Evolutionary conservation across 1,140 invertebrate genomes (phyloP).

Genomic region (Drosophila tani): DNA sequence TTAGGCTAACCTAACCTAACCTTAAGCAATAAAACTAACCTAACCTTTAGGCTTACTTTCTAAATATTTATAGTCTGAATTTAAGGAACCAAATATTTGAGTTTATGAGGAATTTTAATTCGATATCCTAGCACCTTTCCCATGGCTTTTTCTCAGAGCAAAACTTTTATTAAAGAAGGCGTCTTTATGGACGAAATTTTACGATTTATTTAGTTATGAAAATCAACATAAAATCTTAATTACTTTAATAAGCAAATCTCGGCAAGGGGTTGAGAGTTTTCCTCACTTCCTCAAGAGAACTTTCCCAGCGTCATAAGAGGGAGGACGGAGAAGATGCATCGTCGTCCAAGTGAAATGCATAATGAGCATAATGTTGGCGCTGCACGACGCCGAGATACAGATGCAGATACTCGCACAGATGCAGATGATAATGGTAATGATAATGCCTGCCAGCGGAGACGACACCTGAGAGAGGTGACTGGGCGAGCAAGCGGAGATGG

Average conservation of each 20-base stretch:
- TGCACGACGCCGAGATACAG: conserved; percentile 48
- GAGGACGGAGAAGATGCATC: conserved; percentile 19
- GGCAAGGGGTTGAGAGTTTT: background rate
- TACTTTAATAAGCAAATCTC: conserved; percentile 26
- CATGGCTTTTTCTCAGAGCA: background rate
- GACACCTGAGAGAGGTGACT: conserved; percentile 54
- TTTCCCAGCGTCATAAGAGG: conserved; percentile 50
- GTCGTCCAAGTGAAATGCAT: conserved; percentile 65
- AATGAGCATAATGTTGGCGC: conserved; percentile 74
- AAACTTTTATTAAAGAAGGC: background rate
- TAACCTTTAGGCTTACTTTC: no score
- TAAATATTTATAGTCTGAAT: background rate
- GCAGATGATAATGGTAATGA: conserved; percentile 66
- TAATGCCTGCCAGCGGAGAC: conserved; percentile 49
- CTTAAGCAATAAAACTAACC: no score
- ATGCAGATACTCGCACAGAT: conserved; percentile 16
- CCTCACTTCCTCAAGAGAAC: conserved; percentile 44
- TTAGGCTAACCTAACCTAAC: no score
- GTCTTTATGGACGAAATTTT: conserved; percentile 1
- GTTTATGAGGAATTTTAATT: background rate
- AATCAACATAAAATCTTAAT: conserved; percentile 26
- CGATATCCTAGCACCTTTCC: background rate
- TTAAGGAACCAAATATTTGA: background rate
- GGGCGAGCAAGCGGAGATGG: conserved; percentile 12
- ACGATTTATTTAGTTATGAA: conserved; percentile 30